These are phyloP conservation scores for Dasyornis broadbenti DNA, from an alignment of 2,113 vertebrate genomes.

Conservation along the genomic window DNA sequence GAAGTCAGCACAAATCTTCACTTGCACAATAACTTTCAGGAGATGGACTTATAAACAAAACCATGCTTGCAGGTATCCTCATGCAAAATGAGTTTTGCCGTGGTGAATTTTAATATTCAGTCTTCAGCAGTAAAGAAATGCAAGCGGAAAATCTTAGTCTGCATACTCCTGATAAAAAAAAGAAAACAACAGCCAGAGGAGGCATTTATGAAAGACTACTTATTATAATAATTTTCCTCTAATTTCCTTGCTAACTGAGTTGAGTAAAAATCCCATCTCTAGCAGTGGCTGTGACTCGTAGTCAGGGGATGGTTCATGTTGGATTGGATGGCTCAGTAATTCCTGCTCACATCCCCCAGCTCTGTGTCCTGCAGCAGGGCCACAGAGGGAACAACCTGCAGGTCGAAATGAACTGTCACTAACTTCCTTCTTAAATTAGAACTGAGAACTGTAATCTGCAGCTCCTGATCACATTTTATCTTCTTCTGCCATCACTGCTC, in stretches of 20 bases:
- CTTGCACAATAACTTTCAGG: not conserved
- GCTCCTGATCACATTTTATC: not conserved
- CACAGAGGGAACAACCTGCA: not conserved
- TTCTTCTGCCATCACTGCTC: not conserved
- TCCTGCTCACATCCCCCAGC: not conserved
- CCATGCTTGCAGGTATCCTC: not conserved
- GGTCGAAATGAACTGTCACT: not conserved
- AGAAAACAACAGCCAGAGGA: not conserved
- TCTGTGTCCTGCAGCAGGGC: not conserved
- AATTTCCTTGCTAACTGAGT: not conserved
- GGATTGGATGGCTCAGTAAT: not conserved
- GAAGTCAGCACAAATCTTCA: not conserved
- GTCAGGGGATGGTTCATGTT: not conserved
- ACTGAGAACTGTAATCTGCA: not conserved
- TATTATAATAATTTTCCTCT: not conserved
- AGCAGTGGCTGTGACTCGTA: not conserved
- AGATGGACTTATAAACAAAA: not conserved
- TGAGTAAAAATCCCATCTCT: not conserved
- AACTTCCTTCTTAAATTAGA: not conserved
- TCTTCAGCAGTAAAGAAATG: not conserved
- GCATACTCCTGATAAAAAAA: not conserved
- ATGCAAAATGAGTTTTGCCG: not conserved
- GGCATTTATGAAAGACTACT: not conserved
- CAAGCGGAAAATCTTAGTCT: not conserved
- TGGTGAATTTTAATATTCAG: not conserved